Evolutionary conservation across 2,888 invertebrate genomes (phyloP).

Genomic region (Philhelius pedissequus): DNA sequence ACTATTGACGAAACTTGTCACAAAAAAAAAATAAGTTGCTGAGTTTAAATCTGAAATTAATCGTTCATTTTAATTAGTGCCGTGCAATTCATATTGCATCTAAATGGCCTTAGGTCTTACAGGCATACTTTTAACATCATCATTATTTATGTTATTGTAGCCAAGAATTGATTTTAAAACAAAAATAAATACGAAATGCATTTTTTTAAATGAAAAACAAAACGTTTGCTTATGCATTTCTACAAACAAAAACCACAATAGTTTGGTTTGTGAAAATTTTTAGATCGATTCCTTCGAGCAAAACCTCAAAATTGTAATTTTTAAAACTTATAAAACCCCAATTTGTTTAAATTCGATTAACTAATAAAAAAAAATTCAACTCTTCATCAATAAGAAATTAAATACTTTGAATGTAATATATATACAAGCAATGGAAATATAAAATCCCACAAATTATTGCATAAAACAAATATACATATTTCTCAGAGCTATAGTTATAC

Average conservation of each 20-base stretch:
- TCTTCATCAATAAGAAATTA: background rate
- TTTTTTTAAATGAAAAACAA: background rate
- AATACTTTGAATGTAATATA: background rate
- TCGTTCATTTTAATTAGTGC: too few relatives aligned
- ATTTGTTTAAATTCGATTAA: background rate
- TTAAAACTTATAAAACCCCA: background rate
- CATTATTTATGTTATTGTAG: too few relatives aligned
- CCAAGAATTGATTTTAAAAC: too few relatives aligned
- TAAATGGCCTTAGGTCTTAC: too few relatives aligned
- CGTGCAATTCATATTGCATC: too few relatives aligned
- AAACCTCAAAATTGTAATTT: background rate
- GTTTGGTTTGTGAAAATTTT: background rate
- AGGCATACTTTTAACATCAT: too few relatives aligned
- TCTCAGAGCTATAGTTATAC: background rate
- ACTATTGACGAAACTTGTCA: too few relatives aligned
- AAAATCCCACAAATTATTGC: constrained; percentile 14
- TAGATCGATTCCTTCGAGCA: background rate
- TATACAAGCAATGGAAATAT: background rate
- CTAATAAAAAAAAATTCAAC: background rate
- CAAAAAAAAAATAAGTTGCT: too few relatives aligned
- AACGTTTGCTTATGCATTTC: background rate
- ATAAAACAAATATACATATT: background rate
- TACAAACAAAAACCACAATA: background rate
- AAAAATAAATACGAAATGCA: too few relatives aligned
- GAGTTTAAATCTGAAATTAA: too few relatives aligned